Conservation (phyloP, 2,113 vertebrate genomes). For the Eubucco bourcierii region DNA sequence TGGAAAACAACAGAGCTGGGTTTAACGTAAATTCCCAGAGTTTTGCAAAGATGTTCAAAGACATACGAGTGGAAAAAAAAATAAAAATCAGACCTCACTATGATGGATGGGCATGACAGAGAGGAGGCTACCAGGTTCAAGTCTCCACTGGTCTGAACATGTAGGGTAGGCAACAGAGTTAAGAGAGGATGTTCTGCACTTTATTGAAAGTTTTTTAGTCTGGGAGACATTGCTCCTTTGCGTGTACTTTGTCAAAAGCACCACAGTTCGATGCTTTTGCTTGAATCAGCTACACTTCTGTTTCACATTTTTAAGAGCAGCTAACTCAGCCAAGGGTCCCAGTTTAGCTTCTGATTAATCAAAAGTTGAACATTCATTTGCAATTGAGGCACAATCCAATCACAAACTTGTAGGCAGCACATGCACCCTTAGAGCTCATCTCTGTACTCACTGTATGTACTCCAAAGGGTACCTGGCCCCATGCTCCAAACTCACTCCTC, state of each 20-base stretch:
- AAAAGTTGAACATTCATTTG: background rate
- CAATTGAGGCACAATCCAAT: background rate
- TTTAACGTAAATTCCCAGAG: background rate
- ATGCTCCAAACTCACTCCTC: background rate
- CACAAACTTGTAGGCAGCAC: background rate
- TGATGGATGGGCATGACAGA: background rate
- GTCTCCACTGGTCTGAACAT: rapidly evolving
- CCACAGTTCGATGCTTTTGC: background rate
- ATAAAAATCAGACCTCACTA: background rate
- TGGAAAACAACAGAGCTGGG: background rate
- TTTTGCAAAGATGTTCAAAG: background rate
- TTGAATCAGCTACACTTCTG: background rate
- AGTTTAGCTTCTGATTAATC: constrained; percentile 8
- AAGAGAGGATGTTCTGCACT: background rate
- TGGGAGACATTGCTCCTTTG: background rate
- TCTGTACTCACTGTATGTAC: rapidly evolving
- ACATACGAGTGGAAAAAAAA: rapidly evolving
- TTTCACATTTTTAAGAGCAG: background rate
- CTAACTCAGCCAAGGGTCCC: background rate
- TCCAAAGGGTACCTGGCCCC: rapidly evolving
- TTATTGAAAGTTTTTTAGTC: background rate
- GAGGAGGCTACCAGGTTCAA: background rate
- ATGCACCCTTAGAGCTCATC: background rate
- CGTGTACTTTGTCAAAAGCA: background rate
- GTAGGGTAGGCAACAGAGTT: background rate